These are phyloP conservation scores for Ophion slaviceki DNA, from an alignment of 2,888 invertebrate genomes.

Conservation along the genomic window DNA sequence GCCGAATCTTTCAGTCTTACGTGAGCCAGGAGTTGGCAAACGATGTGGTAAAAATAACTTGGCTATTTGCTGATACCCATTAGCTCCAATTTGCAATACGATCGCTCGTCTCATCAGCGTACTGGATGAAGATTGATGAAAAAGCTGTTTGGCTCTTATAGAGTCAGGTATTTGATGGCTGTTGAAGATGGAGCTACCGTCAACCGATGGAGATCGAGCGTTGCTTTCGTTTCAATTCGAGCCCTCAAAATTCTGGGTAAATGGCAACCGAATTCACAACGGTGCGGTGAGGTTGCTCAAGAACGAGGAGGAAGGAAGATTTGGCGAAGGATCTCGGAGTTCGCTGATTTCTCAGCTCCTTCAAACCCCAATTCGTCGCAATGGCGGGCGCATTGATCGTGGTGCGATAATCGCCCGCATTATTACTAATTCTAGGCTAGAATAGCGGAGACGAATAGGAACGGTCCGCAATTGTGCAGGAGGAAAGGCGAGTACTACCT, in stretches of 20 bases:
- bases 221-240: background rate
- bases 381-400: conserved; percentile 15
- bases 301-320: background rate
- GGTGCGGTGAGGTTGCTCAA: background rate
- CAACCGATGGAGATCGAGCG: background rate
- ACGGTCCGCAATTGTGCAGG: background rate
- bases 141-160: background rate
- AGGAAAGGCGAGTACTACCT: background rate
- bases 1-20: no score
- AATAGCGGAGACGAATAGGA: background rate
- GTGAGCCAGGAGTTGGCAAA: background rate
- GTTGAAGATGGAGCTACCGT: conserved; percentile 1
- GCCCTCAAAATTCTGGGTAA: no score
- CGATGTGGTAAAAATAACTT: background rate
- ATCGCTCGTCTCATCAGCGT: background rate
- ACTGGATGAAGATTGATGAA: background rate
- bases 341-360: background rate
- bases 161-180: background rate
- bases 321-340: background rate
- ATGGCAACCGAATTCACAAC: background rate
- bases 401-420: conserved; percentile 34
- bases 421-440: background rate
- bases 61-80: background rate
- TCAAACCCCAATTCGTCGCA: background rate
- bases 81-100: background rate